A percentile compares a stretch with the other conserved stretches of the same genome.
phyloP scores from a whole-genome alignment of 1,140 invertebrate species.

The Hetaerina americana region DNA sequence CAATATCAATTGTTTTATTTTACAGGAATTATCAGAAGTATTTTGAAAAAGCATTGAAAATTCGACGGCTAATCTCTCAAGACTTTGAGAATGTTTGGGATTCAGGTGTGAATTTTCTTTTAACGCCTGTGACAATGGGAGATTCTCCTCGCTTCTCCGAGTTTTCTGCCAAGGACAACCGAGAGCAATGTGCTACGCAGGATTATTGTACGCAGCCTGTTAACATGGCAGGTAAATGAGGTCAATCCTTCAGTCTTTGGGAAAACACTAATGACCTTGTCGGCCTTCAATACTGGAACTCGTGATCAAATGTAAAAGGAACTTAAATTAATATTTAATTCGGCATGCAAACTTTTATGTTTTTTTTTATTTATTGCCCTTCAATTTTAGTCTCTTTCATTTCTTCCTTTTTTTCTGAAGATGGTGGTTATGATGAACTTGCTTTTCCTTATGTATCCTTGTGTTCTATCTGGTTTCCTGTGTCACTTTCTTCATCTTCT shows the following conservation, averaged over 20 bases:
- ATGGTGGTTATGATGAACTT: too few relatives aligned
- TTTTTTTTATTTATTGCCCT: too few relatives aligned
- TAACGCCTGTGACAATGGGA: constrained; percentile 84
- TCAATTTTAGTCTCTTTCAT: too few relatives aligned
- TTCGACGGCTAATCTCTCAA: constrained; percentile 72
- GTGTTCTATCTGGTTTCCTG: too few relatives aligned
- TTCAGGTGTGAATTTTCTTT: constrained; percentile 59
- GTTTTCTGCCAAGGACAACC: constrained; percentile 64
- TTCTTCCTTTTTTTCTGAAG: too few relatives aligned
- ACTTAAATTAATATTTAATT: neutral
- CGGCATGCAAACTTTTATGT: too few relatives aligned
- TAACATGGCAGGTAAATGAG: constrained; percentile 73
- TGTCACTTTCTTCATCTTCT: too few relatives aligned
- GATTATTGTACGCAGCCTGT: constrained; percentile 92
- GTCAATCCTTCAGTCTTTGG: neutral
- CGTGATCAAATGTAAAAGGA: neutral
- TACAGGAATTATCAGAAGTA: constrained; percentile 84
- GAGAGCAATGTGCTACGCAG: constrained; percentile 74
- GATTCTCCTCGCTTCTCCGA: constrained; percentile 70
- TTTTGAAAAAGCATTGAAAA: constrained; percentile 78
- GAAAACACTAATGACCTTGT: constrained; percentile 3
- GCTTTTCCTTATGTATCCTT: too few relatives aligned
- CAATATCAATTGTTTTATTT: constrained; percentile 16
- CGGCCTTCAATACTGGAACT: constrained; percentile 3
- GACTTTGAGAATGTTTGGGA: constrained; percentile 73